Base-by-base conservation (phyloP, 2,113 vertebrate species). In the Siniperca chuatsi region DNA sequence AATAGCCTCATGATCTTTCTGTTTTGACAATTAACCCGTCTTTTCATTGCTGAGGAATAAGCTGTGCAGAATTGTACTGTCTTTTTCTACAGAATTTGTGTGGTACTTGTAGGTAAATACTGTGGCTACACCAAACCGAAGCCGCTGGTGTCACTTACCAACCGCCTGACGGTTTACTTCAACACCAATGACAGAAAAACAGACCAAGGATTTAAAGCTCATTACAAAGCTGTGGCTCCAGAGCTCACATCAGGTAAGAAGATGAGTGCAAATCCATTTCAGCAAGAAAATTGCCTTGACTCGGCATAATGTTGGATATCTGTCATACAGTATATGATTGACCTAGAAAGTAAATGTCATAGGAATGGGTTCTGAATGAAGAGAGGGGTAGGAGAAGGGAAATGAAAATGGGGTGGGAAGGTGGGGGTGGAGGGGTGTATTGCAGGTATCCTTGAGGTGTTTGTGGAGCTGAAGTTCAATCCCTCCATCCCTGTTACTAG, bases 191-290 rank as follows among this genome's bases (percentile, higher is more conserved):
- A 95, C 48, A 86, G 83, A 78, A 73, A 78, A 62, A 95, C 91
- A 48, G 93, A 94, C 72, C 90, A 65, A 75, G 96, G 96, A 68
- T 96, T 96, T 90, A 94, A 94, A 89, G 95, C 95, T 81, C 81
- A 83, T 84, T 96, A 92, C 90, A 91, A 85, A 77, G 92, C 95
- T 15, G 89, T 96, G 79, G 58, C 82, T 86, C 94, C 94, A 52
- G 84, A 87, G 52, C 84, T 68, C 0, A 58, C 91, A 6, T 23
- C 92, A 82, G 95, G 95, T 96, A 94, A 81, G 82, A 66, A 9
- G 37, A 80, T 64, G 48, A 77, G 68, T 52, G 58, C 11, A 86
- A 72, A 81, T 66, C 64, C 61, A 62, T 71, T 65, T 71, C 11
- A 66, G 61, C n/a, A 21, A 67, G 81, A 69, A 71, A 86, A 89